phyloP scores from a whole-genome alignment of 1,140 invertebrate species.

The Sinella curviseta region DNA sequence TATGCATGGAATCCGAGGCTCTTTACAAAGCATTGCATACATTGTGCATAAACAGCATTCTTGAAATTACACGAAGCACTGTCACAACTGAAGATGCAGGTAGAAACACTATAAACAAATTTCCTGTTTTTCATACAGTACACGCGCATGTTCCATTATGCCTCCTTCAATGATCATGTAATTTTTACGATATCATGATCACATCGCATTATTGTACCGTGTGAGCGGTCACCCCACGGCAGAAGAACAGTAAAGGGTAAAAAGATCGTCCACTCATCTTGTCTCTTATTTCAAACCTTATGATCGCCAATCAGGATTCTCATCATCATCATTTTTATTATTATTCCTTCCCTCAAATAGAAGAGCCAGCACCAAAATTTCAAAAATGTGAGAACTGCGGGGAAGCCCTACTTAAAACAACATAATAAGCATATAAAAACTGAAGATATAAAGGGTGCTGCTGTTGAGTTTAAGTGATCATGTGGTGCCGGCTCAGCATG shows the following conservation, averaged over 20 bases:
- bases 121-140: neutral
- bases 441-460: neutral
- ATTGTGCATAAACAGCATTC: too few species aligned
- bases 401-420: conserved; percentile 8
- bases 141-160: neutral
- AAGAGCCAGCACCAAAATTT: neutral
- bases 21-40: too few species aligned
- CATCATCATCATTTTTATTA: neutral
- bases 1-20: too few species aligned
- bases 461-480: conserved; percentile 3
- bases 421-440: neutral
- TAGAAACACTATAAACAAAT: too few species aligned
- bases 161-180: neutral
- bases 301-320: neutral
- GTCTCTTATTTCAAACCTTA: neutral
- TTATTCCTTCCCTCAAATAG: neutral
- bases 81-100: too few species aligned
- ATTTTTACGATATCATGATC: conserved; percentile 19
- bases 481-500: conserved; percentile 22
- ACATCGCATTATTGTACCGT: neutral
- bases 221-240: neutral
- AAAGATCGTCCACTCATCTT: neutral
- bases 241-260: conserved; percentile 1
- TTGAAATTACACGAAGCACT: too few species aligned
- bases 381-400: conserved; percentile 15